phyloP scores from a whole-genome alignment of 1,140 invertebrate species.

The Eurytemora carolleeae region DNA sequence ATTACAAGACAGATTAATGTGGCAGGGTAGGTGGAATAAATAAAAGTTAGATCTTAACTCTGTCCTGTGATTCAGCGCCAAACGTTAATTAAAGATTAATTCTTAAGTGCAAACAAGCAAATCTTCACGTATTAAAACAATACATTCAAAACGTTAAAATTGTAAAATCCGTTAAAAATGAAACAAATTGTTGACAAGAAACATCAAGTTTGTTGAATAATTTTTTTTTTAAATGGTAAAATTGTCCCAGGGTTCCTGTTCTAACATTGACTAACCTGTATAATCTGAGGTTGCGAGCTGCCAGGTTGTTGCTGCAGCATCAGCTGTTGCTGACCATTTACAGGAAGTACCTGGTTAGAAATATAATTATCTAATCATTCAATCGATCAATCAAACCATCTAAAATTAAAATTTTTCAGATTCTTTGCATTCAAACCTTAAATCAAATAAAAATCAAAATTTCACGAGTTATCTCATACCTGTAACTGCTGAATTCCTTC shows the following conservation, averaged over 20 bases:
- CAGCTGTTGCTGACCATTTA: constrained; percentile 36
- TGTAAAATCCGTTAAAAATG: too few relatives aligned
- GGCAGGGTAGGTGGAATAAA: constrained; percentile 8
- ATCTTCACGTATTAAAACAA: not conserved
- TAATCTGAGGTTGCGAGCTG: constrained; percentile 7
- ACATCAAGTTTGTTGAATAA: not conserved
- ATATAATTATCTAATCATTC: too few relatives aligned
- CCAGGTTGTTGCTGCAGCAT: not conserved
- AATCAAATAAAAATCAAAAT: constrained; percentile 16
- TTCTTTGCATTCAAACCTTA: constrained; percentile 8
- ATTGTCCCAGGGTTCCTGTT: not conserved
- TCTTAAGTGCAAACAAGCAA: not conserved
- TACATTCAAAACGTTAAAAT: too few relatives aligned
- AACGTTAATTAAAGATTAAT: not conserved
- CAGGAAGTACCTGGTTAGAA: constrained; percentile 28
- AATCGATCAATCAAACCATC: too few relatives aligned
- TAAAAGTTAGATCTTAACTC: constrained; percentile 11
- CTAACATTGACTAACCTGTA: constrained; percentile 18
- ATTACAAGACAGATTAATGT: constrained; percentile 12
- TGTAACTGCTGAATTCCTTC: constrained; percentile 32
- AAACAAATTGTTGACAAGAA: not conserved
- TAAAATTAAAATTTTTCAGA: constrained; percentile 18
- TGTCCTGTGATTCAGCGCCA: not conserved
- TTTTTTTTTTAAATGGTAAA: not conserved
- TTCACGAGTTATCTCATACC: constrained; percentile 41